Conservation (phyloP, 2,113 vertebrate species). For the Chaetodon trifascialis region DNA sequence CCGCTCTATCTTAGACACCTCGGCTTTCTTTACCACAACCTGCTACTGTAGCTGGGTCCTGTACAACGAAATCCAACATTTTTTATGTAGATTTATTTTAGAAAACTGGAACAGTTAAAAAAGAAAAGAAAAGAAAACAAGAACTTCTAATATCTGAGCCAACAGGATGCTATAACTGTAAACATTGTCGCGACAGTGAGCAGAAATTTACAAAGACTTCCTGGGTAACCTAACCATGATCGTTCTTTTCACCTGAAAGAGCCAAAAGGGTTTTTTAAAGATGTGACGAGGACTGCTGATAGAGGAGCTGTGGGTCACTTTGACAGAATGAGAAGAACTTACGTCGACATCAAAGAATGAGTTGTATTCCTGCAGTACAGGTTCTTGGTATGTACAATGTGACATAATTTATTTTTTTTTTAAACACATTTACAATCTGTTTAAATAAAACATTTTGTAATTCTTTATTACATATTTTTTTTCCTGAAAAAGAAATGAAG, state of each 20-base stretch:
- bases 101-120: conserved; percentile 67
- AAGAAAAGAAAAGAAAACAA: conserved; percentile 63
- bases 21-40: conserved; percentile 80
- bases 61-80: conserved; percentile 87
- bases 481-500: conserved; percentile 82
- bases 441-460: conserved; percentile 81
- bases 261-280: conserved; percentile 36
- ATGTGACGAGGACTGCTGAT: conserved; percentile 57
- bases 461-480: conserved; percentile 78
- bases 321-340: conserved; percentile 66
- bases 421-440: conserved; percentile 83
- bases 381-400: conserved; percentile 82
- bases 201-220: conserved; percentile 71
- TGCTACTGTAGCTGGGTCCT: conserved; percentile 91
- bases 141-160: conserved; percentile 74
- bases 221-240: conserved; percentile 62
- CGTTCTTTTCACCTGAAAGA: conserved; percentile 50
- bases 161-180: conserved; percentile 82
- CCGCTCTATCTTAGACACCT: conserved; percentile 87
- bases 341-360: conserved; percentile 69
- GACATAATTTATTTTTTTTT: conserved; percentile 79
- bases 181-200: conserved; percentile 67
- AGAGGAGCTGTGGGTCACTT: conserved; percentile 59
- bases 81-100: conserved; percentile 67
- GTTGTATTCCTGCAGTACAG: conserved; percentile 76